phyloP scores from a whole-genome alignment of 1,140 invertebrate species.

The Procambarus clarkii region DNA sequence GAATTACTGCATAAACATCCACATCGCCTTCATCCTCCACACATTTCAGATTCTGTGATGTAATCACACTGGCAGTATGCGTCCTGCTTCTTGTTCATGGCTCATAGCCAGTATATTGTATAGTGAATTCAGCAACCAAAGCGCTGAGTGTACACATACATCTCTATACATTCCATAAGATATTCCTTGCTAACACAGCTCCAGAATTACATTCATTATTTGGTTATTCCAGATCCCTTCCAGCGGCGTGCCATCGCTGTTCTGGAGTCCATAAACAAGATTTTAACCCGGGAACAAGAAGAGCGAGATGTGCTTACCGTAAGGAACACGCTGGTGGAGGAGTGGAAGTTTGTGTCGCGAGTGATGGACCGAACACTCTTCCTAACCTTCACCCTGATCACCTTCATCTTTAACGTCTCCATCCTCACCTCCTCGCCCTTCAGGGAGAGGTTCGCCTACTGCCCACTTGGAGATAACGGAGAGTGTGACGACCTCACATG shows the following conservation, averaged over 20 bases:
- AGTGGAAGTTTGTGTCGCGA: conserved; percentile 71
- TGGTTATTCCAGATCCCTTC: conserved; percentile 59
- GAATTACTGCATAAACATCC: too few relatives aligned
- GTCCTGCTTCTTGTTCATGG: too few relatives aligned
- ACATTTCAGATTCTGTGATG: too few relatives aligned
- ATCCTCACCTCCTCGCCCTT: conserved; percentile 72
- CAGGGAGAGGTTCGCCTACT: conserved; percentile 64
- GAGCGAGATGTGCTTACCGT: neutral
- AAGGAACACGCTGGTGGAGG: conserved; percentile 40
- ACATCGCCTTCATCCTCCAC: too few relatives aligned
- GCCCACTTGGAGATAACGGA: conserved; percentile 16
- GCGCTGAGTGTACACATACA: too few relatives aligned
- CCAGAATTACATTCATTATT: neutral
- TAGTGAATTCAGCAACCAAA: too few relatives aligned
- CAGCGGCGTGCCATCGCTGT: conserved; percentile 53
- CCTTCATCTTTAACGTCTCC: conserved; percentile 67
- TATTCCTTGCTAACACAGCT: too few relatives aligned
- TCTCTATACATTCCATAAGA: too few relatives aligned
- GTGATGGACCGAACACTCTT: conserved; percentile 70
- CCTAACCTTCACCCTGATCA: conserved; percentile 59
- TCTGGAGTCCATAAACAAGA: conserved; percentile 58
- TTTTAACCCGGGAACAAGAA: conserved; percentile 18
- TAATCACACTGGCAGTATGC: too few relatives aligned
- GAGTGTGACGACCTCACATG: conserved; percentile 30
- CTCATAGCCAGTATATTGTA: too few relatives aligned